Evolutionary conservation across 2,797 vertebrate genomes (phyloP).

Genomic region (Chelon labrosus): DNA sequence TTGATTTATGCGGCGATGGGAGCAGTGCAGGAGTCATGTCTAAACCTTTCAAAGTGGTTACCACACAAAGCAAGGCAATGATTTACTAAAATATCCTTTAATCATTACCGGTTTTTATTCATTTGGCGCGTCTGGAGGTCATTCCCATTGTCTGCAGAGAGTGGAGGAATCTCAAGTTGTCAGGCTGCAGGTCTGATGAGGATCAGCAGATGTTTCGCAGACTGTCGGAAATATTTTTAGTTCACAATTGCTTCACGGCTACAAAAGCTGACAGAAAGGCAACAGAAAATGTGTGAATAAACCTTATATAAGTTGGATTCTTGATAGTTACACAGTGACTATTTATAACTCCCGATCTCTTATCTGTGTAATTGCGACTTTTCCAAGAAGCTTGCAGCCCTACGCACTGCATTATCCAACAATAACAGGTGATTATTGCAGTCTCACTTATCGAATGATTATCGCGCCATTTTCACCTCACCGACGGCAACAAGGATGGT

Average conservation of each 20-base stretch:
- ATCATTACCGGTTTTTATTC: slow-evolving; percentile 22
- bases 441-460: slow-evolving; percentile 27
- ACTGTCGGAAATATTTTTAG: too few relatives aligned
- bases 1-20: background rate
- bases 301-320: too few relatives aligned
- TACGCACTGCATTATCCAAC: background rate
- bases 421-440: slow-evolving; percentile 5
- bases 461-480: slow-evolving; percentile 24
- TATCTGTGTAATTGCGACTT: background rate
- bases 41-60: background rate
- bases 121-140: slow-evolving; percentile 6
- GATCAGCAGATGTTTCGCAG: background rate
- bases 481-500: slow-evolving; percentile 26
- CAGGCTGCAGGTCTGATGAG: background rate
- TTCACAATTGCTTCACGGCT: too few relatives aligned
- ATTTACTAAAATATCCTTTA: slow-evolving; percentile 20
- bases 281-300: too few relatives aligned
- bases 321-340: too few relatives aligned
- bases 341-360: background rate
- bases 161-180: background rate
- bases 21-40: background rate
- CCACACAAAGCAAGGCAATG: slow-evolving; percentile 4
- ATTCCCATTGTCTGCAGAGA: slow-evolving; percentile 1
- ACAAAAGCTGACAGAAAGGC: too few relatives aligned
- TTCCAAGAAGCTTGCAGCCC: background rate